Conservation (phyloP, 2,113 vertebrate genomes). For the Psittacara wagleri region DNA sequence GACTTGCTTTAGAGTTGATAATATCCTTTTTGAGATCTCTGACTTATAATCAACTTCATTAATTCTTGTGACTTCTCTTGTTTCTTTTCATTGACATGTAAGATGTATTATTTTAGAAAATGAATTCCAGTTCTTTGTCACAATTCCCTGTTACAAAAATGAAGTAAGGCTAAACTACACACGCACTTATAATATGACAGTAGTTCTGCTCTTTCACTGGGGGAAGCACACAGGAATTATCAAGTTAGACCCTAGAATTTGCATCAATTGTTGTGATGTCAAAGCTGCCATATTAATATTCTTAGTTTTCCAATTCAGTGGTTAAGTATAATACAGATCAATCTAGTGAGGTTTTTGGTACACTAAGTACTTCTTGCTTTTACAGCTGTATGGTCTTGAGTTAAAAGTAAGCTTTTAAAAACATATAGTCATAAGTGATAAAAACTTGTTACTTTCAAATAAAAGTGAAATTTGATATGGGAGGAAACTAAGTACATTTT, state of each 20-base stretch:
- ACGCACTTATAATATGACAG: conserved; percentile 35
- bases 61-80: conserved; percentile 46
- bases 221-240: conserved; percentile 64
- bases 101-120: conserved; percentile 59
- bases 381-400: conserved; percentile 7
- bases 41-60: conserved; percentile 50
- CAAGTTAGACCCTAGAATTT: conserved; percentile 73
- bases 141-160: neutral
- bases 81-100: conserved; percentile 60
- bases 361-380: conserved; percentile 8
- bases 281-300: conserved; percentile 75
- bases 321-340: conserved; percentile 66
- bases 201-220: conserved; percentile 54
- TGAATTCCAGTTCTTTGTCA: conserved; percentile 65
- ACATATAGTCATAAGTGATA: conserved; percentile 6
- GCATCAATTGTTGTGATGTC: conserved; percentile 72
- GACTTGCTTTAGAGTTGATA: conserved; percentile 13
- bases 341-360: conserved; percentile 63
- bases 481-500: neutral
- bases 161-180: conserved; percentile 42
- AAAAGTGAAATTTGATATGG: neutral
- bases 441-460: neutral
- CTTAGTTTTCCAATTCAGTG: conserved; percentile 69
- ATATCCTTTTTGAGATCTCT: conserved; percentile 53
- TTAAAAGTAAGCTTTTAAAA: conserved; percentile 46